Evolutionary conservation across 2,113 vertebrate species (phyloP).

Genomic region (Oenanthe melanoleuca): DNA sequence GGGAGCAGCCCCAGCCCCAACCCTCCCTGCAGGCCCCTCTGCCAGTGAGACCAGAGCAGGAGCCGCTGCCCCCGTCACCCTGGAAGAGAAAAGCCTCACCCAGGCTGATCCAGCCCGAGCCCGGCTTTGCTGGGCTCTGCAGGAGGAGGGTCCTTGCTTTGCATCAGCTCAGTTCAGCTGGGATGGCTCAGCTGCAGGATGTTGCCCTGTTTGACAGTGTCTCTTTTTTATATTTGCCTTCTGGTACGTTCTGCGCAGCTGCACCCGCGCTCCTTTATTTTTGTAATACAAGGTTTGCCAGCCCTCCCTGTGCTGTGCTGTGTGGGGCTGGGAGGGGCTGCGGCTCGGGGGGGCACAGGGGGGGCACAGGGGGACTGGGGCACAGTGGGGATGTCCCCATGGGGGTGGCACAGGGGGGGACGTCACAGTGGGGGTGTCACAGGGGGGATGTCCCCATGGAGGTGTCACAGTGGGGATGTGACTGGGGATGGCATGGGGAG

Average conservation of each 20-base stretch:
- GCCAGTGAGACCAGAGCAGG: not conserved
- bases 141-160: not conserved
- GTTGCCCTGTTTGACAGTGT: slow-evolving; percentile 33
- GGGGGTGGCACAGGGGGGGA: too few species aligned
- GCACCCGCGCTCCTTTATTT: slow-evolving; percentile 56
- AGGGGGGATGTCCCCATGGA: too few species aligned
- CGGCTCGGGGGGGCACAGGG: too few species aligned
- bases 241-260: slow-evolving; percentile 46
- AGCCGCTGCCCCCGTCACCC: not conserved
- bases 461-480: too few species aligned
- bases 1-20: not conserved
- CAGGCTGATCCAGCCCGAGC: not conserved
- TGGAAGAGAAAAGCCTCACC: not conserved
- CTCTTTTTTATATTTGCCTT: slow-evolving; percentile 70
- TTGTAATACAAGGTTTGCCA: slow-evolving; percentile 70
- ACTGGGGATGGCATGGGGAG: too few species aligned
- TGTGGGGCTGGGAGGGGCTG: not conserved
- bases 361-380: too few species aligned
- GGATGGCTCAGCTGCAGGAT: slow-evolving; percentile 52
- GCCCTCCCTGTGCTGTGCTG: slow-evolving; percentile 4
- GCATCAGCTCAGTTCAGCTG: slow-evolving; percentile 68
- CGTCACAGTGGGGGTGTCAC: too few species aligned
- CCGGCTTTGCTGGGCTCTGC: not conserved
- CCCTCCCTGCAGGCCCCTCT: not conserved
- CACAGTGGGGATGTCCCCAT: too few species aligned